Conservation (phyloP, 2,113 vertebrate species). For the Nycticryphes semicollaris region DNA sequence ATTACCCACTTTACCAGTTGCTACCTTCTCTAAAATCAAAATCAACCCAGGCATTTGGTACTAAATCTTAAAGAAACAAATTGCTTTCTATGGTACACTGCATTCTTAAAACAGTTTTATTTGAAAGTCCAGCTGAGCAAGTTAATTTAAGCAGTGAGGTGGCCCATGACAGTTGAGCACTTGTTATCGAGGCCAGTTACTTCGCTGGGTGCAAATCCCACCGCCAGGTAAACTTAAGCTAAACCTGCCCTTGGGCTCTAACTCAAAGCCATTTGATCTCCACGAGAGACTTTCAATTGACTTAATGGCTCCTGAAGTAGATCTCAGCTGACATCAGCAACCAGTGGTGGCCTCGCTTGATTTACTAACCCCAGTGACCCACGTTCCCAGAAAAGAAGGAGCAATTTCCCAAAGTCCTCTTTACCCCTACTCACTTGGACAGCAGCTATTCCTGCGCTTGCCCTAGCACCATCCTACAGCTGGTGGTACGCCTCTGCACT, state of each 20-base stretch:
- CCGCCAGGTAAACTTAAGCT: not conserved
- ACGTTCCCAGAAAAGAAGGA: not conserved
- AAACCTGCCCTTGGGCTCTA: not conserved
- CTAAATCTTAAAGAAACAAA: conserved; percentile 80
- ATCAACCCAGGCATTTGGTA: conserved; percentile 68
- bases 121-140: conserved; percentile 75
- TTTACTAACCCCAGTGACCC: not conserved
- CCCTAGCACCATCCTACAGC: not conserved
- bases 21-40: conserved; percentile 76
- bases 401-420: not conserved
- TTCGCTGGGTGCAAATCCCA: not conserved
- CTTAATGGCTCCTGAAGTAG: not conserved
- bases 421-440: not conserved
- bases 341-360: not conserved
- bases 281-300: not conserved
- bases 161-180: conserved; percentile 51
- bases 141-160: conserved; percentile 70
- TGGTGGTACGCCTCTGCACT: not conserved
- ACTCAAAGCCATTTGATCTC: not conserved
- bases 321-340: not conserved
- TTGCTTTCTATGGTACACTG: conserved; percentile 75
- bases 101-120: conserved; percentile 75
- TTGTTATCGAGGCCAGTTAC: not conserved
- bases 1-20: conserved; percentile 71
- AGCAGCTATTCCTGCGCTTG: not conserved